Base-by-base conservation (phyloP, 2,113 vertebrate species). In the Fulica atra region DNA sequence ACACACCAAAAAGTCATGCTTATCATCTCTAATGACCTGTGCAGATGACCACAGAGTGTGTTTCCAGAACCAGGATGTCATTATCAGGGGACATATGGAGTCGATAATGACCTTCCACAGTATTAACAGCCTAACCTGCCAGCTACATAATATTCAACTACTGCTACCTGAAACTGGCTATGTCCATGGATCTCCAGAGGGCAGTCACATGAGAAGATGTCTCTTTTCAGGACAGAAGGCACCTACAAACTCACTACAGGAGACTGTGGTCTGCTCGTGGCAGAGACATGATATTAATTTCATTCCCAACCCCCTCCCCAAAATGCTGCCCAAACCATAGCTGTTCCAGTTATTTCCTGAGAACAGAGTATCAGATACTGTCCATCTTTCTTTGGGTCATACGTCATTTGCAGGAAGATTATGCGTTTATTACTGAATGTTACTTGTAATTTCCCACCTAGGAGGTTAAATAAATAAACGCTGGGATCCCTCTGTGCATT, bases 381-480 rank as follows among this genome's bases (percentile, higher is more conserved):
- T 31, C 79, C 64, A 53, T 35, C 50, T 91, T 88, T 69, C 89
- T 84, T 82, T 61, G 68, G 25, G 60, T 81, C 81, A 93, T 57
- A 83, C 13, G 69, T 80, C n/a, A 85, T 61, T 80, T 86, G 20
- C 53, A 82, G 50, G 70, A 93, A 91, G 69, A 53, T 20, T 56
- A 44, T 1, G 2, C n/a, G 82, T 73, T 88, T 86, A 78, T 78
- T 93, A 77, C 33, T 60, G 42, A 65, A 89, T 48, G 80, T 16
- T 79, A 65, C 68, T 78, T 81, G 38, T 42, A 89, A 83, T 72
- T 96, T 84, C 74, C 96, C 92, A 96, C 70, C 63, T 35, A 93
- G 84, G 73, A 88, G 91, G 74, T 92, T 91, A 88, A 84, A 92
- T 50, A 95, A 96, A 96, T 70, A 96, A 94, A 81, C 1, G 6